Conservation (phyloP, 2,888 invertebrate species). For the Platycnemis pennipes region DNA sequence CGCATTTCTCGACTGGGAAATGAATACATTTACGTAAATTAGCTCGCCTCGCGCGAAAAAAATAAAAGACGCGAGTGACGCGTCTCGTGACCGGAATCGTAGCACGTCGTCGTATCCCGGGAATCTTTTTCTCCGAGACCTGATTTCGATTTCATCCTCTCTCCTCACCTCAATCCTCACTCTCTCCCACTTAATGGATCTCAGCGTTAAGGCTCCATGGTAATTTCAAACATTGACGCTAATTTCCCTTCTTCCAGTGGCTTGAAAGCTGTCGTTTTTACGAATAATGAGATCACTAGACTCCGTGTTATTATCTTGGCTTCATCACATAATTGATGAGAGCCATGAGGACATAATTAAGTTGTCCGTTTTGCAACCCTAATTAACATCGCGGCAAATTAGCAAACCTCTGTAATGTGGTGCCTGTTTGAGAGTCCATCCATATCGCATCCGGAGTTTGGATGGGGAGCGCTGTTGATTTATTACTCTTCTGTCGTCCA, state of each 20-base stretch:
- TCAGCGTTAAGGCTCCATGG: neutral
- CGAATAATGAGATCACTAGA: neutral
- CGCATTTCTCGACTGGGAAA: neutral
- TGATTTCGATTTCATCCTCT: neutral
- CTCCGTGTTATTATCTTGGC: neutral
- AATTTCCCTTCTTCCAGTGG: neutral
- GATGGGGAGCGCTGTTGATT: neutral
- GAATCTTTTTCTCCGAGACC: neutral
- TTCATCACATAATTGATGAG: slow-evolving; percentile 5
- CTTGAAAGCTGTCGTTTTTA: neutral
- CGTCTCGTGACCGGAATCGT: neutral
- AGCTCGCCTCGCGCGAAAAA: neutral
- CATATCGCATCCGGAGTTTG: neutral
- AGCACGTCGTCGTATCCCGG: neutral
- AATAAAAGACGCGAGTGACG: neutral
- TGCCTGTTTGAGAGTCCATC: neutral
- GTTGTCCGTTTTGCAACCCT: slow-evolving; percentile 26
- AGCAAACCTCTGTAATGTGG: neutral
- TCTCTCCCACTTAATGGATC: neutral
- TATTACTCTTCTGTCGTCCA: neutral
- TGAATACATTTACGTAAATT: slow-evolving; percentile 39
- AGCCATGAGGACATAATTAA: slow-evolving; percentile 5
- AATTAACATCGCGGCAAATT: slow-evolving; percentile 36
- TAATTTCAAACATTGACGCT: neutral
- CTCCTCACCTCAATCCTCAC: neutral